Evolutionary conservation across 2,888 invertebrate genomes (phyloP), one percentile per base, ranked within the genome.

Genomic region (Dione vanillae): DNA sequence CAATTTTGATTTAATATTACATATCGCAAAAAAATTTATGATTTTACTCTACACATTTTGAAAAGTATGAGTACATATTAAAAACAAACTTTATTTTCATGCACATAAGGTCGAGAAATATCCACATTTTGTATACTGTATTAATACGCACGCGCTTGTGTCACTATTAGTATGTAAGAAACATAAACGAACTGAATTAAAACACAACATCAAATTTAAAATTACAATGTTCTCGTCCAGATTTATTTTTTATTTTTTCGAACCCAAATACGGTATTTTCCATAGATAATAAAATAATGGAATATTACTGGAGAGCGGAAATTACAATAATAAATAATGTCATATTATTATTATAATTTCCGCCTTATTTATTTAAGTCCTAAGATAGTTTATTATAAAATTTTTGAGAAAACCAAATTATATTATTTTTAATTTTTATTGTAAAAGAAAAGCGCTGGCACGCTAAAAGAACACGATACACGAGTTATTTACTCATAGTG

Each of bases 181-280:
- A 19, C 27, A 52, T 56, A 64, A 45, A 52, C 67, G 52, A 52
- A 54, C 20, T 61, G 61, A 70, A 70, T 65, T 67, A 64, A 74
- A 70, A 68, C 66, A 70, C 66, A 43, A 69, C 65, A 40, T 20
- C 11, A 20, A 45, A 35, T 71, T 51, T 59, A 58, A 73, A 69
- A 75, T 67, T 47, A 72, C 56, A 62, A 35, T 43, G 51, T 43
- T 43, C 35, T 20, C 11, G 27, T 14, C 11, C 16, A 58, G 52
- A 62, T 59, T 68, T 67, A 14, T 52, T 54, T 47, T 64, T 10
- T 51, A 14, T 41, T n/a, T 27, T 69, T 58, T 6, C 14, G 27
- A 52, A 6, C 2, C 27, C 14, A 52, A 35, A 52, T 40, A 16
- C 41, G 69, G 72, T 71, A 69, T 73, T 74, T 72, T 69, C 68